phyloP scores from a whole-genome alignment of 2,113 vertebrate species.

The Fregata magnificens region DNA sequence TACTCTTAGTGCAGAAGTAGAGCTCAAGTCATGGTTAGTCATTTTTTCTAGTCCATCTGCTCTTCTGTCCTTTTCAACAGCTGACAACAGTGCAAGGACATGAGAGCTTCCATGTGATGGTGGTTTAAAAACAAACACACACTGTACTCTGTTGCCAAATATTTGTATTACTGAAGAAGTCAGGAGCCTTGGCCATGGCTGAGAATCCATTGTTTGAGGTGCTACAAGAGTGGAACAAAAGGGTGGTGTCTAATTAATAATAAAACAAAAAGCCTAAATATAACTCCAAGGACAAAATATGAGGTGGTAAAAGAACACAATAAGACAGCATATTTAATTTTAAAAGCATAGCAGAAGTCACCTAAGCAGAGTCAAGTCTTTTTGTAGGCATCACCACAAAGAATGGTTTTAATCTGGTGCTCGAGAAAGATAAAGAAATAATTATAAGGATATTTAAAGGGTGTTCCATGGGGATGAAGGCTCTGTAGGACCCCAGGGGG shows the following conservation, averaged over 20 bases:
- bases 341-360: not conserved
- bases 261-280: constrained; percentile 8
- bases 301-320: not conserved
- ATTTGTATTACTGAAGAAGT: constrained; percentile 5
- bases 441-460: not conserved
- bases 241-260: not conserved
- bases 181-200: not conserved
- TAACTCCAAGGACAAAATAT: not conserved
- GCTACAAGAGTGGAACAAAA: not conserved
- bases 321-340: not conserved
- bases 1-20: not conserved
- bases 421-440: not conserved
- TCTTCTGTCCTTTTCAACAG: constrained; percentile 16
- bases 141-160: constrained; percentile 1
- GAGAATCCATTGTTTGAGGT: not conserved
- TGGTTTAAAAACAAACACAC: constrained; percentile 41
- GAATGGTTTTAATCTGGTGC: not conserved
- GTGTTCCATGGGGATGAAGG: not conserved
- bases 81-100: constrained; percentile 21
- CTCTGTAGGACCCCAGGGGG: not conserved
- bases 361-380: not conserved
- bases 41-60: constrained; percentile 37
- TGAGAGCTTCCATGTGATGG: not conserved
- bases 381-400: not conserved
- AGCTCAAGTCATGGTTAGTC: not conserved